Percentiles rank a stretch among this genome's conserved stretches.
Conservation (phyloP, 1,140 invertebrate species). For the Zaprionus capensis region DNA sequence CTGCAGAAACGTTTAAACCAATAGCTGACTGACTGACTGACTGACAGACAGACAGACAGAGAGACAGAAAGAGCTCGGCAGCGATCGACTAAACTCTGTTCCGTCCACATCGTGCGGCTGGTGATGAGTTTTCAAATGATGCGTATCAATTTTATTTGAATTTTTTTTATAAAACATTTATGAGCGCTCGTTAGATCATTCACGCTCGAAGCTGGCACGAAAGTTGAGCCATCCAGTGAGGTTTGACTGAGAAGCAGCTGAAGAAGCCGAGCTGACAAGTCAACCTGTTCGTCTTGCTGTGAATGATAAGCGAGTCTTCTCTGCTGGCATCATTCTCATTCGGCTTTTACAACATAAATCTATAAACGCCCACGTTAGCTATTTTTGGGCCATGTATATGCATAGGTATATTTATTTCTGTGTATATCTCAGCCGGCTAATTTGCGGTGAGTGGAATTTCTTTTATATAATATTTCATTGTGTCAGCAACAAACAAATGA, state of each 20-base stretch:
- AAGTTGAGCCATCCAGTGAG: neutral
- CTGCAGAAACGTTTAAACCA: conserved; percentile 37
- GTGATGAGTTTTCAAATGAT: conserved; percentile 81
- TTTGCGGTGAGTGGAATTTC: conserved; percentile 78
- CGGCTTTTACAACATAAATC: conserved; percentile 71
- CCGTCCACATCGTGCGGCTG: conserved; percentile 20
- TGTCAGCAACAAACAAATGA: conserved; percentile 10
- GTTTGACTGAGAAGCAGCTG: neutral
- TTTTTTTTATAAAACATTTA: conserved; percentile 77
- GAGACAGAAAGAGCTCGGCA: neutral
- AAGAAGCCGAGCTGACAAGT: neutral
- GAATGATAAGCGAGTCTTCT: conserved; percentile 45
- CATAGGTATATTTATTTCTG: conserved; percentile 24
- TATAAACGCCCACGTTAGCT: conserved; percentile 67
- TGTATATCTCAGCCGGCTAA: conserved; percentile 49
- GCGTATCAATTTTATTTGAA: conserved; percentile 76
- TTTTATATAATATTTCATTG: conserved; percentile 57
- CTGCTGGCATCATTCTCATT: conserved; percentile 30
- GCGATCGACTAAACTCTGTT: conserved; percentile 20
- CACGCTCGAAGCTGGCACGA: conserved; percentile 1
- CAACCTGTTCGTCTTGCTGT: conserved; percentile 23
- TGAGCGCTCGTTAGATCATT: conserved; percentile 77
- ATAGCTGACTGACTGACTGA: conserved; percentile 24
- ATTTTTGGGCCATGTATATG: conserved; percentile 40
- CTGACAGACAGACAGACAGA: conserved; percentile 1